A percentile compares a stretch with the other conserved stretches of the same genome.
These are phyloP conservation scores for Calyptomena viridis DNA, from an alignment of 2,113 vertebrate species.

Conservation along the genomic window DNA sequence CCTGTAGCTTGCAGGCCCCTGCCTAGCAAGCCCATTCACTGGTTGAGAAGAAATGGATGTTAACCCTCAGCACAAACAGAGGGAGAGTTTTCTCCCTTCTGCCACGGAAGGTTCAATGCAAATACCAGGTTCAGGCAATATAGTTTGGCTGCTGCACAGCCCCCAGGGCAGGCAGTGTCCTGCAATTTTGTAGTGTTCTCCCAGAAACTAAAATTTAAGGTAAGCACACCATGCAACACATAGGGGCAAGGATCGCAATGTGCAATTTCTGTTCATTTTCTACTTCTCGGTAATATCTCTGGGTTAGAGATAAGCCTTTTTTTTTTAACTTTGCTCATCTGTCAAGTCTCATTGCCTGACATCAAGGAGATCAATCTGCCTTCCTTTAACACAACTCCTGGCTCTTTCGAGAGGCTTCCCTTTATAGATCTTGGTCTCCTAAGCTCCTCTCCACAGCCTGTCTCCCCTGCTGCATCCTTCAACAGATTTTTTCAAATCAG, in stretches of 20 bases:
- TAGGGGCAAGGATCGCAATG: neutral
- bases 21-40: neutral
- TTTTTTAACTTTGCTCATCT: neutral
- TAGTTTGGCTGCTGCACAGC: neutral
- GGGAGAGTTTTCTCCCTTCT: neutral
- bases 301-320: neutral
- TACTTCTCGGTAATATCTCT: neutral
- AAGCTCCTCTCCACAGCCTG: conserved; percentile 21
- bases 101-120: neutral
- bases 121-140: neutral
- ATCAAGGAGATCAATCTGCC: conserved; percentile 26
- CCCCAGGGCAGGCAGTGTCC: neutral
- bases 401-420: conserved; percentile 15
- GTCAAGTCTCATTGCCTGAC: conserved; percentile 34
- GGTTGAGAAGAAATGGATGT: neutral
- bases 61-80: neutral
- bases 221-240: neutral
- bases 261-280: neutral
- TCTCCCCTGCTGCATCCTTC: conserved; percentile 54
- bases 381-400: conserved; percentile 18
- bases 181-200: neutral
- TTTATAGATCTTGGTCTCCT: conserved; percentile 25
- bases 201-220: neutral
- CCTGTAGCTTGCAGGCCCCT: neutral
- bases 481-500: conserved; percentile 39